phyloP scores from a whole-genome alignment of 1,140 invertebrate genomes.

The Apolygus lucorum region DNA sequence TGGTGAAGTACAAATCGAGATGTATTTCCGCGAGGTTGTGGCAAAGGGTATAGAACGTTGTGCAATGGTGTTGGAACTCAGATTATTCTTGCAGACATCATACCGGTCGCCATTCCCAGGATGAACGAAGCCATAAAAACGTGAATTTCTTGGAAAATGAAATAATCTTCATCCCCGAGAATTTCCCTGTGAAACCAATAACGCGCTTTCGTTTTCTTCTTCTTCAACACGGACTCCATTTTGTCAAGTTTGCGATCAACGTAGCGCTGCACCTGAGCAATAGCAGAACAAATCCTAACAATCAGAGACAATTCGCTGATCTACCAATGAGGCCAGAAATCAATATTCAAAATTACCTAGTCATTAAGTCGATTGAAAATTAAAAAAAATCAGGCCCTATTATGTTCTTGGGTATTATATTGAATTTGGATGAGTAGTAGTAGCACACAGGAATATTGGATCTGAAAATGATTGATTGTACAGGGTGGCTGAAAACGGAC shows the following conservation, averaged over 20 bases:
- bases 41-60: background rate
- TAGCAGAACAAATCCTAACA: slow-evolving; percentile 21
- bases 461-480: too few species aligned
- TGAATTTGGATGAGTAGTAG: too few species aligned
- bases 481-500: too few species aligned
- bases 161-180: slow-evolving; percentile 47
- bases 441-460: too few species aligned
- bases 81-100: slow-evolving; percentile 37
- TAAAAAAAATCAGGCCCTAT: too few species aligned
- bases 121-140: slow-evolving; percentile 64
- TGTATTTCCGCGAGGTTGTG: background rate
- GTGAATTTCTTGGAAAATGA: slow-evolving; percentile 59
- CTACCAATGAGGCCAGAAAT: too few species aligned
- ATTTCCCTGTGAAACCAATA: slow-evolving; percentile 60
- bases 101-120: slow-evolving; percentile 59
- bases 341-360: too few species aligned
- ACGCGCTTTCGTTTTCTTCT: slow-evolving; percentile 53
- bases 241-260: slow-evolving; percentile 68
- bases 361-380: too few species aligned
- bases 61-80: background rate
- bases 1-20: background rate
- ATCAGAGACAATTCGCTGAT: too few species aligned
- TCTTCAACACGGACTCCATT: slow-evolving; percentile 59
- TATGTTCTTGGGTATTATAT: too few species aligned
- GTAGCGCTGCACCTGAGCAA: slow-evolving; percentile 58